Evolutionary conservation across 2,888 invertebrate genomes (phyloP).

Genomic region (Patella ulyssiponensis): DNA sequence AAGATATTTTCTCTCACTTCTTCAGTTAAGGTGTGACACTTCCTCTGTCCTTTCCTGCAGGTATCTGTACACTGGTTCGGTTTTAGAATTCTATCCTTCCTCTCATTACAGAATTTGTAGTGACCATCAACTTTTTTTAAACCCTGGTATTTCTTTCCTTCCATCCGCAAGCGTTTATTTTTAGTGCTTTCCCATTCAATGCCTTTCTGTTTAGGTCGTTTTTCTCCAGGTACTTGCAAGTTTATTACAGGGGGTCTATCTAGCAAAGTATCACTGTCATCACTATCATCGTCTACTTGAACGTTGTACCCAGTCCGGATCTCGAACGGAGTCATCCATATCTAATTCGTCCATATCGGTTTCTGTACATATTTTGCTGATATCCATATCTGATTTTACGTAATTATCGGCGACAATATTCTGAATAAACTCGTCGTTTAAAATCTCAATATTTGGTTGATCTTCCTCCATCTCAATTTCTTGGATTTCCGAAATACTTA

Average conservation of each 20-base stretch:
- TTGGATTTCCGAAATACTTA: neutral
- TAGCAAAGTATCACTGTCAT: too few relatives aligned
- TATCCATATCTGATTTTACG: too few relatives aligned
- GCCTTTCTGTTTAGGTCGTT: too few relatives aligned
- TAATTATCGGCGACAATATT: neutral
- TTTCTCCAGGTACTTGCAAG: too few relatives aligned
- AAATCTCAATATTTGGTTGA: too few relatives aligned
- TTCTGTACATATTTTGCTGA: too few relatives aligned
- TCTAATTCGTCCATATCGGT: neutral
- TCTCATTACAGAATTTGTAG: neutral
- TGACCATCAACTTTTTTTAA: neutral
- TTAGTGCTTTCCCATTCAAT: slow-evolving; percentile 5
- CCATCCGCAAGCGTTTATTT: slow-evolving; percentile 13
- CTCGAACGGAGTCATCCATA: too few relatives aligned
- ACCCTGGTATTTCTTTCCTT: slow-evolving; percentile 17
- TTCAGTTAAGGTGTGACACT: neutral
- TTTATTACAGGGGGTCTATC: too few relatives aligned
- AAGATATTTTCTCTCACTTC: slow-evolving; percentile 8
- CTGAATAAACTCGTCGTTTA: neutral
- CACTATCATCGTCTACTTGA: too few relatives aligned
- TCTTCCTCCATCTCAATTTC: neutral
- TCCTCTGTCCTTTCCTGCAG: slow-evolving; percentile 13
- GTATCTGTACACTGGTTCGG: slow-evolving; percentile 10
- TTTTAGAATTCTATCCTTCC: neutral
- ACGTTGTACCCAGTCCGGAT: too few relatives aligned